phyloP scores from a whole-genome alignment of 2,888 invertebrate species.

The Pilophorus perplexus region DNA sequence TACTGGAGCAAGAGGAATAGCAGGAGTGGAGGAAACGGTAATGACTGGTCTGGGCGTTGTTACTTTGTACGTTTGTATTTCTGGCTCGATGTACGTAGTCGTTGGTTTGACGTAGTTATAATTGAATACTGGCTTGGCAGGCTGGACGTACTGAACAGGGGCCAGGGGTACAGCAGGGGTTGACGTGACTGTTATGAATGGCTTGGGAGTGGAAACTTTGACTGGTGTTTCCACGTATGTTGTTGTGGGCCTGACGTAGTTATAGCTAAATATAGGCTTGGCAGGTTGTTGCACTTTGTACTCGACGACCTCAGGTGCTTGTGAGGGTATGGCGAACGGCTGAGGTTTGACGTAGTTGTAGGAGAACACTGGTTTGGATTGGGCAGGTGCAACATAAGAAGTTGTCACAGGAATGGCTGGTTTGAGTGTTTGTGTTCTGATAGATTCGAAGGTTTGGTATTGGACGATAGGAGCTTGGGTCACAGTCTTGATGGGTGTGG shows the following conservation, averaged over 20 bases:
- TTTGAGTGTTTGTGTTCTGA: no score
- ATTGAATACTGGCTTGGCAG: slow-evolving; percentile 21
- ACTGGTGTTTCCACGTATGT: neutral
- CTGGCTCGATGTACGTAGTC: neutral
- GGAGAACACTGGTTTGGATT: slow-evolving; percentile 11
- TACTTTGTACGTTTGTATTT: neutral
- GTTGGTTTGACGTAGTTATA: slow-evolving; percentile 40
- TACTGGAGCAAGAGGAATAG: slow-evolving; percentile 23
- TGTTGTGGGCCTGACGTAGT: slow-evolving; percentile 26
- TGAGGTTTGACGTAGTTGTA: slow-evolving; percentile 37
- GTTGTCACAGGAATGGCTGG: slow-evolving; percentile 27
- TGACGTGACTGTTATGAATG: slow-evolving; percentile 22
- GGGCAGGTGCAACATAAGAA: slow-evolving; percentile 17
- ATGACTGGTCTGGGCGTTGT: slow-evolving; percentile 20
- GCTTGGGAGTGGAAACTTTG: neutral
- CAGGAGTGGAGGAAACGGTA: slow-evolving; percentile 34
- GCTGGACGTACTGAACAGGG: slow-evolving; percentile 29
- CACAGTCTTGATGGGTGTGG: no score
- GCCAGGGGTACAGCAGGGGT: slow-evolving; percentile 32
- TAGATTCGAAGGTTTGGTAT: no score
- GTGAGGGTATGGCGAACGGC: slow-evolving; percentile 40
- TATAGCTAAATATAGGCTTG: slow-evolving; percentile 27
- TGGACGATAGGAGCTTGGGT: no score
- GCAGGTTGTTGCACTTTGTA: slow-evolving; percentile 37
- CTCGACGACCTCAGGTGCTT: slow-evolving; percentile 34